Conservation (phyloP, 2,113 vertebrate genomes). For the Crocuta crocuta region DNA sequence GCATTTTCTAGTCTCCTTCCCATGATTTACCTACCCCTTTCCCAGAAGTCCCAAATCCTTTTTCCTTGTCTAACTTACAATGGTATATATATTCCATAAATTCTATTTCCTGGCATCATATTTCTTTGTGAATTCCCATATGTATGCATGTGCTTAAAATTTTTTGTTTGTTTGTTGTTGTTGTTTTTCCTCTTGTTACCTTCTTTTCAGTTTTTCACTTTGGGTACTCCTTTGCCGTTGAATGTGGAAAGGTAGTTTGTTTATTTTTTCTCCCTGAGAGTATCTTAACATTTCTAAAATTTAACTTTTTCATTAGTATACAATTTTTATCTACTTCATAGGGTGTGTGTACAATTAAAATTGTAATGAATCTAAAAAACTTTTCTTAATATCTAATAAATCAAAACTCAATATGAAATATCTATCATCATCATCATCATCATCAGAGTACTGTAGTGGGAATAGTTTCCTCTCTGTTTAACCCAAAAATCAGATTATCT, state of each 20-base stretch:
- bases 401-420: neutral
- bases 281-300: constrained; percentile 23
- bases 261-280: neutral
- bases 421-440: neutral
- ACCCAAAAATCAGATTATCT: neutral
- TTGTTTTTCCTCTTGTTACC: neutral
- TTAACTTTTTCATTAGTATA: neutral
- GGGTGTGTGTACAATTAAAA: neutral
- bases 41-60: neutral
- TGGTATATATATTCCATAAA: neutral
- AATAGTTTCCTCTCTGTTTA: neutral
- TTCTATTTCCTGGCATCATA: neutral
- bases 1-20: neutral
- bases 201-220: neutral
- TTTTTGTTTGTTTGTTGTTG: neutral
- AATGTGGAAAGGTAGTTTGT: neutral
- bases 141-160: neutral
- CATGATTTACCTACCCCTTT: neutral
- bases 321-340: neutral
- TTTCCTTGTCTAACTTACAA: neutral
- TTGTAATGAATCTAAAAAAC: neutral
- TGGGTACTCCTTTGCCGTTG: neutral
- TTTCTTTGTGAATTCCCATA: neutral
- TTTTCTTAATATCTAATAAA: neutral
- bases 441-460: neutral